A percentile compares a stretch with the other conserved stretches of the same genome.
Evolutionary conservation across 2,888 invertebrate species (phyloP).

Genomic region (Hirtodrosophila cameraria): DNA sequence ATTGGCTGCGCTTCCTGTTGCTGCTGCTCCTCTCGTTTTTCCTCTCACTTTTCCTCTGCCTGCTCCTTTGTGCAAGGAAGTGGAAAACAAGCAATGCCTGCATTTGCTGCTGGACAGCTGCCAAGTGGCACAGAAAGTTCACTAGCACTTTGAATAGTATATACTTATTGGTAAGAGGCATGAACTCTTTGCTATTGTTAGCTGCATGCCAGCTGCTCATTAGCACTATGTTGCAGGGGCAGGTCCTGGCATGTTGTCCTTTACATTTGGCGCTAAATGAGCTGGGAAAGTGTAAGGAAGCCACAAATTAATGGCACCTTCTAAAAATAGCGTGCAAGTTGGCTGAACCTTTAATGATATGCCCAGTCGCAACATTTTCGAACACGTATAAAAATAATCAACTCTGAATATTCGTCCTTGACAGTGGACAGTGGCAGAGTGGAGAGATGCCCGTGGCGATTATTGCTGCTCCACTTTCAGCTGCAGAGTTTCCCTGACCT

Average conservation of each 20-base stretch:
- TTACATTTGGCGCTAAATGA: constrained; percentile 27
- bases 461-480: constrained; percentile 29
- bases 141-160: constrained; percentile 37
- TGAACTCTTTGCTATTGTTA: constrained; percentile 14
- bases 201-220: constrained; percentile 34
- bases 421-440: constrained; percentile 14
- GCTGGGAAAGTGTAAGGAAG: not conserved
- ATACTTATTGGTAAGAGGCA: constrained; percentile 4
- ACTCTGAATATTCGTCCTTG: constrained; percentile 26
- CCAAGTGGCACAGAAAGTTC: constrained; percentile 51
- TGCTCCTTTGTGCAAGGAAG: constrained; percentile 15
- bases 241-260: constrained; percentile 24
- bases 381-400: constrained; percentile 44
- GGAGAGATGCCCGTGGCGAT: constrained; percentile 11
- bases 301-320: too few species aligned
- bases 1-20: constrained; percentile 75
- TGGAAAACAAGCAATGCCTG: constrained; percentile 21
- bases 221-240: constrained; percentile 50
- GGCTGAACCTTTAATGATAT: constrained; percentile 33
- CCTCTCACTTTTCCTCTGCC: not conserved
- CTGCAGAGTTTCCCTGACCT: constrained; percentile 58
- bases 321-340: constrained; percentile 45
- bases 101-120: constrained; percentile 40
- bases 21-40: constrained; percentile 10
- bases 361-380: constrained; percentile 30